These are phyloP conservation scores for Marronus borbonicus DNA, from an alignment of 2,888 invertebrate genomes.

Conservation along the genomic window DNA sequence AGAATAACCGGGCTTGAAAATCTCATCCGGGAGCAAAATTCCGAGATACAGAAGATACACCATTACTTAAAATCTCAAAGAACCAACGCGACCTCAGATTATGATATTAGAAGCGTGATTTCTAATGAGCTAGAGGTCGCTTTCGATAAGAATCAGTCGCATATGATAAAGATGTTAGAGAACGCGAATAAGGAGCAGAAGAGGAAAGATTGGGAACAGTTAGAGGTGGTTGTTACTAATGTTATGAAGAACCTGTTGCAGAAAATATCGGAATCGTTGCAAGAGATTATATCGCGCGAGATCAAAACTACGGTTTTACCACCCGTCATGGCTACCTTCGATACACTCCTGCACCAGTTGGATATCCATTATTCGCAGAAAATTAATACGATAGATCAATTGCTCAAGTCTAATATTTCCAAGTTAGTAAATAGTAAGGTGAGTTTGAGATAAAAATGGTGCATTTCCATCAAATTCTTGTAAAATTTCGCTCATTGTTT, in stretches of 20 bases:
- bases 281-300: slow-evolving; percentile 74
- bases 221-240: slow-evolving; percentile 72
- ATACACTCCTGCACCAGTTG: slow-evolving; percentile 82
- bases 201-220: slow-evolving; percentile 71
- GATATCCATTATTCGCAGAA: slow-evolving; percentile 83
- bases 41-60: slow-evolving; percentile 64
- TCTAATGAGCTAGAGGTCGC: slow-evolving; percentile 66
- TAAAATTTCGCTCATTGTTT: too few species aligned
- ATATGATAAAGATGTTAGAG: slow-evolving; percentile 67
- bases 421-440: slow-evolving; percentile 88
- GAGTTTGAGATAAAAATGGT: slow-evolving; percentile 53
- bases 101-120: slow-evolving; percentile 61
- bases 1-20: slow-evolving; percentile 64
- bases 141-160: slow-evolving; percentile 66
- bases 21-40: slow-evolving; percentile 65
- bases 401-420: slow-evolving; percentile 85
- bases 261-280: slow-evolving; percentile 73
- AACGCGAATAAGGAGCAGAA: slow-evolving; percentile 68
- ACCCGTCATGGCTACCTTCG: slow-evolving; percentile 79
- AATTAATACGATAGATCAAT: slow-evolving; percentile 80
- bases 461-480: too few species aligned
- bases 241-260: slow-evolving; percentile 73
- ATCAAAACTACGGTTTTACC: slow-evolving; percentile 73
- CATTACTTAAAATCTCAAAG: slow-evolving; percentile 62
- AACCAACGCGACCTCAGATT: slow-evolving; percentile 56